Evolutionary conservation across 2,797 vertebrate genomes (phyloP).

Genomic region (Pangasius krempfi): DNA sequence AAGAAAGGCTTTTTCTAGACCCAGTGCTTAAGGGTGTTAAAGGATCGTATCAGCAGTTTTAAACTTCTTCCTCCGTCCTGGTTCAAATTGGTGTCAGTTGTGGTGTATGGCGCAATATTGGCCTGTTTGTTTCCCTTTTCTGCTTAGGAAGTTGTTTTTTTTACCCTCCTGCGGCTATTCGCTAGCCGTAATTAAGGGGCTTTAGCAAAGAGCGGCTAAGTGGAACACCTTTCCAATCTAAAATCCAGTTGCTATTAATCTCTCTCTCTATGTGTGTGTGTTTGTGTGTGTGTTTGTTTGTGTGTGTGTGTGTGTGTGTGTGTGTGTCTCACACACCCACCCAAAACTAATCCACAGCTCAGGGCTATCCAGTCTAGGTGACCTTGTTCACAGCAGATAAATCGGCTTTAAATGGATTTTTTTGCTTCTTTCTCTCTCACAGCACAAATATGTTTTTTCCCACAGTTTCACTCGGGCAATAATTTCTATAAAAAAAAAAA

Average conservation of each 20-base stretch:
- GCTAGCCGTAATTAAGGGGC: conserved; percentile 54
- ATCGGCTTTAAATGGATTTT: conserved; percentile 46
- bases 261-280: conserved; percentile 3
- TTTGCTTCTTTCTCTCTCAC: neutral
- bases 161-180: conserved; percentile 42
- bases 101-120: conserved; percentile 5
- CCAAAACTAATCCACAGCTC: conserved; percentile 27
- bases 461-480: neutral
- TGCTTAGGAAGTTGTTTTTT: conserved; percentile 44
- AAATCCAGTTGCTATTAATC: conserved; percentile 58
- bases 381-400: conserved; percentile 51
- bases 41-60: conserved; percentile 28
- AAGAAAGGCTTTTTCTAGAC: neutral
- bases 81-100: conserved; percentile 12
- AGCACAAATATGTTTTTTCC: neutral
- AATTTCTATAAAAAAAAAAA: neutral
- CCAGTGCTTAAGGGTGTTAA: neutral
- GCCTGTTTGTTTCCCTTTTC: conserved; percentile 45
- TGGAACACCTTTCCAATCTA: conserved; percentile 54
- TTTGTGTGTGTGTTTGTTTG: no score
- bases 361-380: conserved; percentile 25
- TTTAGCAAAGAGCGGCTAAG: conserved; percentile 42
- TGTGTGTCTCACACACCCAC: neutral
- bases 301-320: neutral
- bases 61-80: neutral